Evolutionary conservation across 2,888 invertebrate genomes (phyloP).

Genomic region (Pherbina coryleti): DNA sequence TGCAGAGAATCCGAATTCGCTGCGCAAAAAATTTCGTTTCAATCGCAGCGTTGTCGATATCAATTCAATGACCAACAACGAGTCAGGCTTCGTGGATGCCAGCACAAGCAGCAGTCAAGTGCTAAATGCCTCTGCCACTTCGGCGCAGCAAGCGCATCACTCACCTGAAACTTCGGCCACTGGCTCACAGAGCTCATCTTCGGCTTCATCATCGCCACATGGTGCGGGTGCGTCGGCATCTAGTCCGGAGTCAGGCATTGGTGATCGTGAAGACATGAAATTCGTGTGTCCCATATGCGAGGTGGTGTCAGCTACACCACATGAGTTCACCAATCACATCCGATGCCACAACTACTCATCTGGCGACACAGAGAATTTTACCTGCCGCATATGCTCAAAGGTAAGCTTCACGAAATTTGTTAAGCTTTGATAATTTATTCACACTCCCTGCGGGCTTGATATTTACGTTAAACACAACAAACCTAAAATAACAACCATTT

Average conservation of each 20-base stretch:
- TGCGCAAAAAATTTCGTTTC: constrained; percentile 68
- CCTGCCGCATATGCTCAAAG: constrained; percentile 70
- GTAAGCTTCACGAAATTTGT: constrained; percentile 53
- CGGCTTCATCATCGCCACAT: constrained; percentile 38
- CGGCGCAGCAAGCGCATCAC: constrained; percentile 41
- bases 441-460: no score
- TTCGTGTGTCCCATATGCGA: constrained; percentile 78
- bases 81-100: constrained; percentile 68
- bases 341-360: constrained; percentile 75
- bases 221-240: constrained; percentile 55
- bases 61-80: constrained; percentile 54
- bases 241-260: constrained; percentile 65
- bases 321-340: constrained; percentile 79
- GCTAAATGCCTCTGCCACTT: constrained; percentile 52
- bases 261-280: constrained; percentile 67
- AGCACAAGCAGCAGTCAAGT: constrained; percentile 60
- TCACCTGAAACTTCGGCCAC: constrained; percentile 36
- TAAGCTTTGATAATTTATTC: not conserved
- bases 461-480: not conserved
- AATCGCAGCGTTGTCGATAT: constrained; percentile 54
- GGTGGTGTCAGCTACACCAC: constrained; percentile 74
- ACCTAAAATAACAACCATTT: no score
- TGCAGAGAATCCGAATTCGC: constrained; percentile 60
- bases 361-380: constrained; percentile 69
- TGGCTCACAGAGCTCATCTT: constrained; percentile 43